A percentile compares a stretch with the other conserved stretches of the same genome.
Evolutionary conservation across 2,113 vertebrate genomes (phyloP).

Genomic region (Elephantulus edwardii): DNA sequence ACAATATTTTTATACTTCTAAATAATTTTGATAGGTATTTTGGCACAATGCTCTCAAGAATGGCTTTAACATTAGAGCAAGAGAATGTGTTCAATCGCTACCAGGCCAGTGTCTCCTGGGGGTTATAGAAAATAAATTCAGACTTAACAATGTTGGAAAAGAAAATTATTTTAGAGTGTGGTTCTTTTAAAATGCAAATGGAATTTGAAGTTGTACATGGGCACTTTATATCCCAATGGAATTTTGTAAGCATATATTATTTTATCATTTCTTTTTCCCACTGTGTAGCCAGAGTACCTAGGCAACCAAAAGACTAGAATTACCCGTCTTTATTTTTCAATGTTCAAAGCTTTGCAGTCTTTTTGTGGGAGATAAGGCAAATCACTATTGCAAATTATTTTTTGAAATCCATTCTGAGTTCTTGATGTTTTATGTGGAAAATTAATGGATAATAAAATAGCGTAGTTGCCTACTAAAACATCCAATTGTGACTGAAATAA

Average conservation of each 20-base stretch:
- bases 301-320: slow-evolving; percentile 1
- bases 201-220: slow-evolving; percentile 53
- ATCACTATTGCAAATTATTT: slow-evolving; percentile 33
- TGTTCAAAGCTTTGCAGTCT: background rate
- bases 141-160: slow-evolving; percentile 55
- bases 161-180: slow-evolving; percentile 69
- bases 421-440: slow-evolving; percentile 16
- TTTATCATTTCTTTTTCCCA: background rate
- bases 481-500: background rate
- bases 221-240: slow-evolving; percentile 1
- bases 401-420: slow-evolving; percentile 36
- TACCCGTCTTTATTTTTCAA: slow-evolving; percentile 13
- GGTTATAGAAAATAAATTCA: slow-evolving; percentile 60
- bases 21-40: slow-evolving; percentile 65
- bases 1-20: slow-evolving; percentile 64
- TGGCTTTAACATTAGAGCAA: slow-evolving; percentile 54
- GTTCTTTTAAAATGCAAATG: slow-evolving; percentile 69
- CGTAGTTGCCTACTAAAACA: background rate
- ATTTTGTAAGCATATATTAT: slow-evolving; percentile 44
- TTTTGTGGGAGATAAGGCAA: slow-evolving; percentile 26
- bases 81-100: slow-evolving; percentile 60
- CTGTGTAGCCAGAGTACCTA: background rate
- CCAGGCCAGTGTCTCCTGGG: slow-evolving; percentile 14
- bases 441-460: background rate
- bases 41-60: slow-evolving; percentile 56